Percentiles rank a stretch among this genome's conserved stretches.
Conservation (phyloP, 1,140 invertebrate genomes). For the Hycleus cichorii region DNA sequence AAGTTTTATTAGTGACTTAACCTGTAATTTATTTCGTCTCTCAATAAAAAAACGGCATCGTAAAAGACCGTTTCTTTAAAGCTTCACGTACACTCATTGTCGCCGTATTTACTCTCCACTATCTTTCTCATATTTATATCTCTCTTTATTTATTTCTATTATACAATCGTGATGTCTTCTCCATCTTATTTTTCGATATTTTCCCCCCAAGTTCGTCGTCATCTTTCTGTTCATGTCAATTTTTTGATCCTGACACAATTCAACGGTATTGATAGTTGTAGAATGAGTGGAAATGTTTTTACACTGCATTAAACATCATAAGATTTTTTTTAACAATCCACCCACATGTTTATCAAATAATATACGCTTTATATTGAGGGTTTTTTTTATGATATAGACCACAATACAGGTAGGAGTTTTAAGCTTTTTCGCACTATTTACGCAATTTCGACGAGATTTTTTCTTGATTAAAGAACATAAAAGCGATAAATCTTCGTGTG, state of each 20-base stretch:
- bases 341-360: slow-evolving; percentile 11
- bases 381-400: no score
- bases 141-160: no score
- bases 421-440: slow-evolving; percentile 7
- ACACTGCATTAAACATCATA: slow-evolving; percentile 12
- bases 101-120: no score
- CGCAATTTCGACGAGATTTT: not conserved
- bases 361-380: not conserved
- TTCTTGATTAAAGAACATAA: not conserved
- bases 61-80: slow-evolving; percentile 19
- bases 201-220: no score
- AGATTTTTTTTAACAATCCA: slow-evolving; percentile 8
- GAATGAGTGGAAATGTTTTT: not conserved
- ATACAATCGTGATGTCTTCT: no score
- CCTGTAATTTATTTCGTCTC: slow-evolving; percentile 28
- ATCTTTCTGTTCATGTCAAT: slow-evolving; percentile 11
- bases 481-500: slow-evolving; percentile 12
- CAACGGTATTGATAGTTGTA: not conserved
- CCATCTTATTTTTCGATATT: no score
- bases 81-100: slow-evolving; percentile 10
- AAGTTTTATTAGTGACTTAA: slow-evolving; percentile 23
- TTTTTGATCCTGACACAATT: slow-evolving; percentile 2
- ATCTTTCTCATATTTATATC: no score
- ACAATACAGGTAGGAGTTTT: not conserved
- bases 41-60: slow-evolving; percentile 16